Evolutionary conservation across 92 coral and sea anemone species (phyloP), one percentile per base, ranked within the genome.

Genomic region (Phymanthus crucifer): DNA sequence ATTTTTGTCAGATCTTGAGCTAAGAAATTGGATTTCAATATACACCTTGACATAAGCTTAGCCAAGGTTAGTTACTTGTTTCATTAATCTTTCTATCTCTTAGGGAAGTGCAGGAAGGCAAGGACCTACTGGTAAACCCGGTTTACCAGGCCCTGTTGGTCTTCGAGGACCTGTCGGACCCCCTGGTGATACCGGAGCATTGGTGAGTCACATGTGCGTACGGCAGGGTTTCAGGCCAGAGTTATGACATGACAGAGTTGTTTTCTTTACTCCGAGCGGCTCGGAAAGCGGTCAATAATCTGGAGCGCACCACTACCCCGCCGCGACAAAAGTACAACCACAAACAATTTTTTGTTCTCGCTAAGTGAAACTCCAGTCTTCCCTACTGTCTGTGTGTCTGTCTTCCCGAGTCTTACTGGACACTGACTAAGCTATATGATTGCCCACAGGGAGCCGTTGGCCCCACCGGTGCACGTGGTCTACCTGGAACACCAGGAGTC

Each of bases 151-250:
- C 45, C 77, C 76, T 26, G 66, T 6, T 1, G 92, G 92, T n/a
- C 78, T 48, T 19, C 29, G 92, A 45, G 92, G 92, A 6, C 80
- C 74, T 10, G 80, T 73, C 52, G 97, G 97, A 48, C 58, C 91
- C 3, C 90, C 91, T 5, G 97, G 97, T 12, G 19, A 45, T 33
- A 84, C 86, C 34, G 97, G 97, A 61, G 46, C 40, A 6, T 21
- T 4, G 48, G 95, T 89, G 86, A 68, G 79, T 76, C 17, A 73
- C 32, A 46, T 70, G 40, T n/a, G n/a, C n/a, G n/a, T n/a, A n/a
- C n/a, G n/a, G n/a, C n/a, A n/a, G n/a, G n/a, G n/a, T n/a, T n/a
- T n/a, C n/a, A n/a, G n/a, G n/a, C n/a, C n/a, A n/a, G n/a, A n/a
- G n/a, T n/a, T n/a, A n/a, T n/a, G n/a, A n/a, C n/a, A n/a, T n/a